Conservation (phyloP, 2,797 vertebrate species). For the Notolabrus celidotus region DNA sequence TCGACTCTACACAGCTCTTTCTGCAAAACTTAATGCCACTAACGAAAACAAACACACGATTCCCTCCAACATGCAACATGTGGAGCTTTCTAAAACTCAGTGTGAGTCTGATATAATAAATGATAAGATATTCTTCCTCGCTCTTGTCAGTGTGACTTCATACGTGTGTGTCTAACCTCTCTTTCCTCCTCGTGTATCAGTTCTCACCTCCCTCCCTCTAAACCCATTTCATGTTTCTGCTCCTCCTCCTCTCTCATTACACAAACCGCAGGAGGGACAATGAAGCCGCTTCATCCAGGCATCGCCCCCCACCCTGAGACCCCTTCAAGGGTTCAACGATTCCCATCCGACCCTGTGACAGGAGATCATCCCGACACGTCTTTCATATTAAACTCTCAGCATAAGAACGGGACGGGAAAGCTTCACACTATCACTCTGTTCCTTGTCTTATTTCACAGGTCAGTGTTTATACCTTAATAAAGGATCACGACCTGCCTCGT, state of each 20-base stretch:
- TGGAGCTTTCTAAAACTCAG: no score
- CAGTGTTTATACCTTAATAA: conserved; percentile 1
- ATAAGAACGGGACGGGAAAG: no score
- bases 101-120: no score
- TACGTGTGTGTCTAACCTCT: background rate
- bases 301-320: background rate
- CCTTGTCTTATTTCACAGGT: conserved; percentile 4
- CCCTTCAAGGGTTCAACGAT: background rate
- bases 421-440: no score
- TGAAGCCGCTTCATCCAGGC: background rate
- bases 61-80: no score
- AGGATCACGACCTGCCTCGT: background rate
- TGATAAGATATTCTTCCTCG: no score
- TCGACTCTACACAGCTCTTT: no score
- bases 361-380: background rate
- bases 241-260: conserved; percentile 32
- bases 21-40: no score
- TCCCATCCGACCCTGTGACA: background rate
- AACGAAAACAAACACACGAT: no score
- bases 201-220: conserved; percentile 13
- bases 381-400: no score
- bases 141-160: no score
- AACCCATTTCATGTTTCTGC: background rate
- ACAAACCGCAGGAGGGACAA: conserved; percentile 19
- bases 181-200: conserved; percentile 23